Evolutionary conservation across 2,888 invertebrate genomes (phyloP).

Genomic region (Apodemia zela): DNA sequence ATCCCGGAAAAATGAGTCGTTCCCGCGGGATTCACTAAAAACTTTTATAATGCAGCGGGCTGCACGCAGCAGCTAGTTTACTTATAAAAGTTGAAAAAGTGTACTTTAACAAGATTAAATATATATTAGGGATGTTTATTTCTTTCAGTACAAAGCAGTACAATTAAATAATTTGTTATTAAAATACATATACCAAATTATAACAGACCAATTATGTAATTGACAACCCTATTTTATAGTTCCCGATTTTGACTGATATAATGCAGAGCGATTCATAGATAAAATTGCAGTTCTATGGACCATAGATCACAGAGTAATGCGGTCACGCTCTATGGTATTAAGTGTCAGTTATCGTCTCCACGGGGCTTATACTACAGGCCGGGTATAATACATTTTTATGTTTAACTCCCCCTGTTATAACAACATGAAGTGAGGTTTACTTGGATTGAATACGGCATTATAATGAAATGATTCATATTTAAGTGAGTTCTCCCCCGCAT

Average conservation of each 20-base stretch:
- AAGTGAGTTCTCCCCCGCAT: slow-evolving; percentile 72
- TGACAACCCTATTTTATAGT: slow-evolving; percentile 26
- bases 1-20: too few relatives aligned
- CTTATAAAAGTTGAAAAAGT: too few relatives aligned
- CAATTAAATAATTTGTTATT: too few relatives aligned
- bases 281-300: slow-evolving; percentile 56
- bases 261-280: slow-evolving; percentile 59
- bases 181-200: too few relatives aligned
- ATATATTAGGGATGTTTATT: too few relatives aligned
- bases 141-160: too few relatives aligned
- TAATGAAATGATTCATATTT: slow-evolving; percentile 81
- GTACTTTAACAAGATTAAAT: too few relatives aligned
- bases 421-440: slow-evolving; percentile 73
- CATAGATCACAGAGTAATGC: slow-evolving; percentile 78
- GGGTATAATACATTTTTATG: slow-evolving; percentile 68
- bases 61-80: too few relatives aligned
- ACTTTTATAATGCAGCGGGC: too few relatives aligned
- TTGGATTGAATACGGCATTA: slow-evolving; percentile 79
- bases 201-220: too few relatives aligned
- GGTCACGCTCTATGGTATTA: slow-evolving; percentile 79
- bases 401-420: slow-evolving; percentile 68
- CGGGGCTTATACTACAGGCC: slow-evolving; percentile 58
- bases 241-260: slow-evolving; percentile 60
- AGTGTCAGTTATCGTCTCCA: slow-evolving; percentile 78
- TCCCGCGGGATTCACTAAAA: too few relatives aligned